A percentile compares a stretch with the other conserved stretches of the same genome.
phyloP scores from a whole-genome alignment of 2,113 vertebrate genomes.

The Cariama cristata region DNA sequence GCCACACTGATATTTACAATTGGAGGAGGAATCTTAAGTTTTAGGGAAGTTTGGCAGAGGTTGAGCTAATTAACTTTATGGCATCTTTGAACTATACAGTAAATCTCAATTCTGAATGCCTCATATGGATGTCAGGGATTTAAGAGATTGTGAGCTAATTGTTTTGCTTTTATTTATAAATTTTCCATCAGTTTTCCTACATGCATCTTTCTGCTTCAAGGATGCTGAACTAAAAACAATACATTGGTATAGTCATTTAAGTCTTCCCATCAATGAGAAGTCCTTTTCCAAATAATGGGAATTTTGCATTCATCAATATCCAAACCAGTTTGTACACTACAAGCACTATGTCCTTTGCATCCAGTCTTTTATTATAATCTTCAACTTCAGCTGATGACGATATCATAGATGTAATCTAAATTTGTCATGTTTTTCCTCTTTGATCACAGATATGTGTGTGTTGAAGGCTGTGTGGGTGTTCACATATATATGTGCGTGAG shows the following conservation, averaged over 20 bases:
- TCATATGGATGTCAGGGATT: not conserved
- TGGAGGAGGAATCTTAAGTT: not conserved
- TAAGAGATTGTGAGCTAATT: not conserved
- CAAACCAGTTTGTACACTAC: not conserved
- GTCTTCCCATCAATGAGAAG: not conserved
- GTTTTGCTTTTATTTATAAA: not conserved
- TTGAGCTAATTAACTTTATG: not conserved
- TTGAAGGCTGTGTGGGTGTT: not conserved
- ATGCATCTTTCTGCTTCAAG: not conserved
- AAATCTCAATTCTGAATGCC: not conserved
- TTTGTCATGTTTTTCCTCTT: not conserved
- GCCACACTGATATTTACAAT: not conserved
- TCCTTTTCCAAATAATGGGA: not conserved
- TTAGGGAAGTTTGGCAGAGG: not conserved
- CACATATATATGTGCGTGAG: fast-evolving
- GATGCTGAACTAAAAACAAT: not conserved
- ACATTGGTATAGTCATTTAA: not conserved
- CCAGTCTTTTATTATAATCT: not conserved
- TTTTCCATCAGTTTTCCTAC: not conserved
- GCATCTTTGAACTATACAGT: not conserved
- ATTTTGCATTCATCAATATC: not conserved
- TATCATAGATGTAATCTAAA: not conserved
- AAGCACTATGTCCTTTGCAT: not conserved
- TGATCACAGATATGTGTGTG: not conserved
- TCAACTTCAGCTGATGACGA: not conserved